Evolutionary conservation across 2,797 vertebrate genomes (phyloP).

Genomic region (Peromyscus melanophrys): DNA sequence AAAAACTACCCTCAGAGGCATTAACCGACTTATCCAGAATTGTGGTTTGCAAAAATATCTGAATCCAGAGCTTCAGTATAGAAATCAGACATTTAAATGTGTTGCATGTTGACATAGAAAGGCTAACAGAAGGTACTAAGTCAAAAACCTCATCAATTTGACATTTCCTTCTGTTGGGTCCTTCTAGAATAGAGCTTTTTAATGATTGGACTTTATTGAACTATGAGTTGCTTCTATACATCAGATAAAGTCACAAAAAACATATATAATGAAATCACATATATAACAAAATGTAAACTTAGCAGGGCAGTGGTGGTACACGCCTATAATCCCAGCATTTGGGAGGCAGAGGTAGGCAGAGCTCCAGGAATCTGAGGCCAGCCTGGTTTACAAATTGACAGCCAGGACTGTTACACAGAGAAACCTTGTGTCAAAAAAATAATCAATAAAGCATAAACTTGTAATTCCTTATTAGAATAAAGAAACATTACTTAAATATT

Average conservation of each 20-base stretch:
- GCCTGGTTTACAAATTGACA: too few species aligned
- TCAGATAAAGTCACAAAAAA: not conserved
- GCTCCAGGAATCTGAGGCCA: too few species aligned
- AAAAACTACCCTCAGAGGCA: not conserved
- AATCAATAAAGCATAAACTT: conserved; percentile 3
- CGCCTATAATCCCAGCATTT: too few species aligned
- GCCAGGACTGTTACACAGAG: too few species aligned
- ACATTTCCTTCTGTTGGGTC: not conserved
- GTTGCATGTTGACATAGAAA: not conserved
- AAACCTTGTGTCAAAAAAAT: too few species aligned
- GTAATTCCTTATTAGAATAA: not conserved
- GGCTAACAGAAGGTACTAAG: not conserved
- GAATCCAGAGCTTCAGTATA: not conserved
- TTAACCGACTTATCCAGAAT: not conserved
- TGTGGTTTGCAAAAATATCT: not conserved
- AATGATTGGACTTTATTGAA: not conserved
- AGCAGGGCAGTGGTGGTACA: too few species aligned
- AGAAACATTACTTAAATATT: not conserved
- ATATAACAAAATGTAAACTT: conserved; percentile 8
- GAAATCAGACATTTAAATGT: conserved; percentile 14
- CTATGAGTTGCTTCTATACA: not conserved
- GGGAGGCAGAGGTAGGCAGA: too few species aligned
- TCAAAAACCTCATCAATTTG: not conserved
- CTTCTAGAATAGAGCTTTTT: not conserved
- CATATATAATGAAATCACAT: not conserved